These are phyloP conservation scores for Hozukius guyotensis DNA, from an alignment of 2,797 vertebrate genomes.

Conservation along the genomic window DNA sequence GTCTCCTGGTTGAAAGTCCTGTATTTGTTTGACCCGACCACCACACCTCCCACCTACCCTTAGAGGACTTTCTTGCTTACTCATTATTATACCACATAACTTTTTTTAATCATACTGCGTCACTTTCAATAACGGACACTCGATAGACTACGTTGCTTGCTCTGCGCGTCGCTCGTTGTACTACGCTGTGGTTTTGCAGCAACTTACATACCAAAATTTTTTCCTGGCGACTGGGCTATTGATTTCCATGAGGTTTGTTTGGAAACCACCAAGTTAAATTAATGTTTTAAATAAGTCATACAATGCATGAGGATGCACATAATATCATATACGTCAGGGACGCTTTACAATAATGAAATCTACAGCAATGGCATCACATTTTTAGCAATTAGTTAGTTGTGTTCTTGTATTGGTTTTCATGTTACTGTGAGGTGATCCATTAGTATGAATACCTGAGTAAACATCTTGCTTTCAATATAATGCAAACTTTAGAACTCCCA, in stretches of 20 bases:
- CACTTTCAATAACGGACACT: background rate
- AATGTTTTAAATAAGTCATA: background rate
- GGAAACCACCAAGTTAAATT: background rate
- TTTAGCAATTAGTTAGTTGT: background rate
- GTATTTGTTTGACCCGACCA: too few species aligned
- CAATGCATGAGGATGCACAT: background rate
- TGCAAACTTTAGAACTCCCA: background rate
- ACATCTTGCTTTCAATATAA: background rate
- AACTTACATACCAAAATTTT: accelerated
- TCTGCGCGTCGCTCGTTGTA: accelerated
- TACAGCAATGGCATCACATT: background rate
- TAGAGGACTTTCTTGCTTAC: background rate
- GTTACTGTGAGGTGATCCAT: background rate
- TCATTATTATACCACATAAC: background rate
- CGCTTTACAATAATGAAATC: background rate
- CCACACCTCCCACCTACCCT: too few species aligned
- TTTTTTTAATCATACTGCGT: background rate
- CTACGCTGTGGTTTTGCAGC: background rate
- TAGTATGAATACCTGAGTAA: background rate
- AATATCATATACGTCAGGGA: background rate
- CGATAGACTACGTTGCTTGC: background rate
- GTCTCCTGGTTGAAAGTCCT: background rate
- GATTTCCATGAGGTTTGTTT: background rate
- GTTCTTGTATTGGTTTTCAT: background rate
- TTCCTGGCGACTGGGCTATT: background rate